Percentiles rank a stretch among this genome's conserved stretches.
Conservation (phyloP, 2,888 invertebrate species). For the Melanostoma scalare region DNA sequence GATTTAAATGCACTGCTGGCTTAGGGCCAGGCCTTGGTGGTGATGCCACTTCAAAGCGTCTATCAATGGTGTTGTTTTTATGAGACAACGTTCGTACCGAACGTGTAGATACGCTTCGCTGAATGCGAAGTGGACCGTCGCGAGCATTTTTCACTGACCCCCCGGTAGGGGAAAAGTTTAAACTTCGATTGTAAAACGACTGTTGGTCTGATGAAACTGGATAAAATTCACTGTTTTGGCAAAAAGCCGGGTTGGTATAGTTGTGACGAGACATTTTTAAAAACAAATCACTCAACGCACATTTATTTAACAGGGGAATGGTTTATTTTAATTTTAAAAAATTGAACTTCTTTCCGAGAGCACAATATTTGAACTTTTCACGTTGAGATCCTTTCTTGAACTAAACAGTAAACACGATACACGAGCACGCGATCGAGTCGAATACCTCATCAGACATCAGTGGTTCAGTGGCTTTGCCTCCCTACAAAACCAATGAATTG, state of each 20-base stretch:
- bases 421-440: slow-evolving; percentile 63
- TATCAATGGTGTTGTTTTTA: slow-evolving; percentile 60
- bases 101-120: slow-evolving; percentile 82
- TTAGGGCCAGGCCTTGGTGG: slow-evolving; percentile 56
- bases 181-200: slow-evolving; percentile 79
- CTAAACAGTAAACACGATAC: slow-evolving; percentile 4
- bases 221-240: slow-evolving; percentile 88
- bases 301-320: neutral
- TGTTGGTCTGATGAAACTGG: slow-evolving; percentile 79
- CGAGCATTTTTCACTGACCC: slow-evolving; percentile 75
- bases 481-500: slow-evolving; percentile 34
- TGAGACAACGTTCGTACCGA: slow-evolving; percentile 77
- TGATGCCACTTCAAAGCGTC: slow-evolving; percentile 74
- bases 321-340: slow-evolving; percentile 1
- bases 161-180: slow-evolving; percentile 74
- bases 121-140: slow-evolving; percentile 80
- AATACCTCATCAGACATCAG: slow-evolving; percentile 34
- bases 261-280: slow-evolving; percentile 82
- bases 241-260: slow-evolving; percentile 91
- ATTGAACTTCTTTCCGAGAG: neutral
- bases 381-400: slow-evolving; percentile 66
- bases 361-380: slow-evolving; percentile 25
- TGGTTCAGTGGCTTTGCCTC: slow-evolving; percentile 21
- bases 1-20: slow-evolving; percentile 64
- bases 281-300: slow-evolving; percentile 18